Conservation (phyloP, 1,140 invertebrate species). For the Aphelenchoides besseyi region DNA sequence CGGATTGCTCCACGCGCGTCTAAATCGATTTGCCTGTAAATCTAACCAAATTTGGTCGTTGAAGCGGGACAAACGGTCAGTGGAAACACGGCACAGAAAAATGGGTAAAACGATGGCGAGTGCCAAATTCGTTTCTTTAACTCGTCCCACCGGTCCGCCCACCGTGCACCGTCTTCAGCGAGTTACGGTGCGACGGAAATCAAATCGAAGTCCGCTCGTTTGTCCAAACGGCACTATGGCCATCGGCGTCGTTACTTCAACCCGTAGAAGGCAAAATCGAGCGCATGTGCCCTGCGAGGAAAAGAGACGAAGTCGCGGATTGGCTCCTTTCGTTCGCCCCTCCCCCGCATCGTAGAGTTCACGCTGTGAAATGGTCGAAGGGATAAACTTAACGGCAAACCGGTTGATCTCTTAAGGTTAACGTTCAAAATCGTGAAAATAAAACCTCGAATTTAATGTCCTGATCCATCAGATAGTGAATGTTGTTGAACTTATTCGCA, state of each 20-base stretch:
- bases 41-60: not conserved
- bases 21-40: constrained; percentile 1
- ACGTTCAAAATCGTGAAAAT: no score
- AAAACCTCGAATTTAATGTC: no score
- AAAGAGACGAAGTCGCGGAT: no score
- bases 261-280: not conserved
- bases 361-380: not conserved
- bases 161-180: not conserved
- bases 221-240: not conserved
- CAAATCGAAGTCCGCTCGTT: not conserved
- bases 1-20: not conserved
- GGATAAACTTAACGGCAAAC: not conserved
- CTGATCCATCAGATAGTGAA: no score
- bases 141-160: not conserved
- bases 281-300: not conserved
- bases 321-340: not conserved
- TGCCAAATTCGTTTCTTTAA: no score
- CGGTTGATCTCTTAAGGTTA: no score
- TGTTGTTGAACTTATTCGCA: no score
- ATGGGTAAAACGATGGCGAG: no score
- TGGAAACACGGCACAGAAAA: not conserved
- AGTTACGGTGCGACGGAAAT: not conserved
- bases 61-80: not conserved
- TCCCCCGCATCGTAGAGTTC: not conserved
- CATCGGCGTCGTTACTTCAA: not conserved